Conservation (phyloP, 2,113 vertebrate genomes). For the Phylloscopus trochiloides region DNA sequence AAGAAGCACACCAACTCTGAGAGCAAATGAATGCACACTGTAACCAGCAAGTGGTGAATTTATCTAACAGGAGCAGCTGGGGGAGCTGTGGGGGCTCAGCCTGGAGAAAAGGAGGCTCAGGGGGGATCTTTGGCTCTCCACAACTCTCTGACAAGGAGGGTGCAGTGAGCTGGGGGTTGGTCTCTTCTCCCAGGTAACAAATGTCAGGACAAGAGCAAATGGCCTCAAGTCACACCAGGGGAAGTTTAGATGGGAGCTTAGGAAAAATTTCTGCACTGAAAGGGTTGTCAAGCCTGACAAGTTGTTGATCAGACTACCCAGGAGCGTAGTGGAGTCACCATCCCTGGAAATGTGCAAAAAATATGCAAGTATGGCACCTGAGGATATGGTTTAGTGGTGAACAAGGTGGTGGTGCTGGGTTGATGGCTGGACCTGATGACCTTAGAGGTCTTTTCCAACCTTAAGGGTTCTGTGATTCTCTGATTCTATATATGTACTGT, state of each 20-base stretch:
- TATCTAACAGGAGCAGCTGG: not conserved
- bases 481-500: not conserved
- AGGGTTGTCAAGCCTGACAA: not conserved
- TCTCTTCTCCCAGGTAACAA: not conserved
- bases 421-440: not conserved
- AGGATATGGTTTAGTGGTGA: not conserved
- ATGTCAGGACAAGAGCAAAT: not conserved
- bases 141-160: too few species aligned
- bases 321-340: not conserved
- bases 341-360: not conserved
- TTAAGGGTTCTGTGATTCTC: not conserved
- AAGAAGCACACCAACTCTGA: not conserved
- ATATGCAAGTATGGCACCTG: not conserved
- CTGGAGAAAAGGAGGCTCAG: not conserved
- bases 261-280: not conserved
- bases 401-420: not conserved
- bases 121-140: not conserved
- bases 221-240: too few species aligned
- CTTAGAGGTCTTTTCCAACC: not conserved
- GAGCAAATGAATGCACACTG: not conserved
- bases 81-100: not conserved
- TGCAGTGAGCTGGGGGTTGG: not conserved
- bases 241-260: not conserved
- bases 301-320: not conserved
- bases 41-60: too few species aligned